phyloP scores from a whole-genome alignment of 2,797 vertebrate genomes.

The Knipowitschia caucasica region DNA sequence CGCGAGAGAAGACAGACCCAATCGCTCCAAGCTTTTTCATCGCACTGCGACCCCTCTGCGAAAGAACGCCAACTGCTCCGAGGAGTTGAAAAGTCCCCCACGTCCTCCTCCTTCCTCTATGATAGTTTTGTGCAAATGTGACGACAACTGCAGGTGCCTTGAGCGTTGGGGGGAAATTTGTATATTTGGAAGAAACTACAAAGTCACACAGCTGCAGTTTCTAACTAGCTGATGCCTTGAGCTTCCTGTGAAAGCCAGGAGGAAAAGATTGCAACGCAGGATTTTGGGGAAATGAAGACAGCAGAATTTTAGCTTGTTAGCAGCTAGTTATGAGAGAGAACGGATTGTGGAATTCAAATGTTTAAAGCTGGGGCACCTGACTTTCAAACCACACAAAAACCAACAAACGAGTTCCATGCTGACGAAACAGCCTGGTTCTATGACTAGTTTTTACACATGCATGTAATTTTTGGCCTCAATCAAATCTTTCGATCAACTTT shows the following conservation, averaged over 20 bases:
- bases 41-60: neutral
- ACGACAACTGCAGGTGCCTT: constrained; percentile 32
- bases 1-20: neutral
- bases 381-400: too few species aligned
- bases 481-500: too few species aligned
- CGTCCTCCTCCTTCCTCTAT: too few species aligned
- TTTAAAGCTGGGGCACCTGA: too few species aligned
- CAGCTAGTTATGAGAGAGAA: neutral
- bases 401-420: too few species aligned
- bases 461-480: too few species aligned
- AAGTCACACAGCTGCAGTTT: constrained; percentile 21
- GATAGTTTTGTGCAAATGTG: constrained; percentile 29
- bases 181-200: neutral
- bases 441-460: too few species aligned
- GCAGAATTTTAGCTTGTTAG: neutral
- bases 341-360: too few species aligned
- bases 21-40: constrained; percentile 1
- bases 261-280: neutral
- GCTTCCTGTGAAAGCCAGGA: neutral
- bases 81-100: constrained; percentile 3
- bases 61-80: constrained; percentile 2
- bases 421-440: too few species aligned
- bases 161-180: neutral
- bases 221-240: neutral
- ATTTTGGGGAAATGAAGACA: neutral